Conservation (phyloP, 1,140 invertebrate genomes). For the Matsumurasca onukii region DNA sequence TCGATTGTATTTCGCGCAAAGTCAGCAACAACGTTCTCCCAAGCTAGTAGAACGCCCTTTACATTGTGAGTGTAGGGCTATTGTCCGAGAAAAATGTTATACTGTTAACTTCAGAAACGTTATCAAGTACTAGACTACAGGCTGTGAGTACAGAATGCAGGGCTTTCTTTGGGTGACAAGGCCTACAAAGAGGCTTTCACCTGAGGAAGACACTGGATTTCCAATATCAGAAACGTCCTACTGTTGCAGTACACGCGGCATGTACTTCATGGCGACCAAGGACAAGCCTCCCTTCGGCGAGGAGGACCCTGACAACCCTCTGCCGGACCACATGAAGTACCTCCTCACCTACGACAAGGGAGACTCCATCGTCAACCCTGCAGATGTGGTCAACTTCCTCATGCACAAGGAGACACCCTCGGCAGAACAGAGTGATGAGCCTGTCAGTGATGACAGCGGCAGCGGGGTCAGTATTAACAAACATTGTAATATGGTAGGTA, state of each 20-base stretch:
- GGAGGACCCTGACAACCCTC: not conserved
- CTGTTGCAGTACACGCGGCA: not conserved
- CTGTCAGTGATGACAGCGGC: no score
- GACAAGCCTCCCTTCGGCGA: not conserved
- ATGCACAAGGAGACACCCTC: not conserved
- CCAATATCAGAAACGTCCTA: not conserved
- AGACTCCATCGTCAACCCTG: not conserved
- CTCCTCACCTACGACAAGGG: not conserved
- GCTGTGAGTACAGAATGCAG: no score
- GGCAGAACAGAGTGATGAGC: no score
- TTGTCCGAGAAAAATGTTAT: not conserved
- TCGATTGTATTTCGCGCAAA: no score
- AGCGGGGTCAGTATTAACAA: no score
- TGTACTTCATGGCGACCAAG: not conserved
- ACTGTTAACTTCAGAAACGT: not conserved
- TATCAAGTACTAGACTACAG: not conserved
- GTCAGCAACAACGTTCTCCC: no score
- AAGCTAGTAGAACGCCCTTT: no score
- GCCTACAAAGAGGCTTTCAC: no score
- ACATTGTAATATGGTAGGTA: no score
- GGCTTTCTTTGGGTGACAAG: no score
- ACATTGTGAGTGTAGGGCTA: no score
- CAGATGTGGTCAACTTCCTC: conserved; percentile 7
- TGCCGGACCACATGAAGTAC: not conserved
- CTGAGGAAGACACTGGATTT: no score